Conservation (phyloP, 1,140 invertebrate genomes). For the Sarcophaga peregrina region DNA sequence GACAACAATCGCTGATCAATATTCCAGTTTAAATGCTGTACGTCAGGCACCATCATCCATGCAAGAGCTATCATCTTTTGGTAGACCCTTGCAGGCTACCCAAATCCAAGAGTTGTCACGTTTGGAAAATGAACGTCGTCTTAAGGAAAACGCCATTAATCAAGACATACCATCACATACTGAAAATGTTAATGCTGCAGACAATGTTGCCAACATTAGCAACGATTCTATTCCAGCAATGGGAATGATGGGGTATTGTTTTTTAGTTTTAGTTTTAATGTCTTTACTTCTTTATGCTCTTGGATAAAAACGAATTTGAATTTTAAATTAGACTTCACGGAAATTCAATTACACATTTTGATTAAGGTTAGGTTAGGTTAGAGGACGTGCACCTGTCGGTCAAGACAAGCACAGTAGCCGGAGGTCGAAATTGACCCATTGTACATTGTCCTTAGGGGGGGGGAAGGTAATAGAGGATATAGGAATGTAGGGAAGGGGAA, state of each 20-base stretch:
- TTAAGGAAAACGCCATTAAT: background rate
- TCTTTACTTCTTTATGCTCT: background rate
- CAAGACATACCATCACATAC: background rate
- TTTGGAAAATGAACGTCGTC: background rate
- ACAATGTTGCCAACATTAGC: background rate
- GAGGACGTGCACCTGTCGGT: no score
- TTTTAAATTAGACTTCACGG: no score
- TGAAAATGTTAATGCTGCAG: background rate
- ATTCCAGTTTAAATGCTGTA: background rate
- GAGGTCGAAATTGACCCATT: no score
- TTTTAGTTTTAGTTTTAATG: background rate
- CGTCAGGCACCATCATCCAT: constrained; percentile 2
- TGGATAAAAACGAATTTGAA: background rate
- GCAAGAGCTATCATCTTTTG: background rate
- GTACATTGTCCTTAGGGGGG: no score
- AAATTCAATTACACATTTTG: no score
- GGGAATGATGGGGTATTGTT: background rate
- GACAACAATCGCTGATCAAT: background rate
- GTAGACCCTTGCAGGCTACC: background rate
- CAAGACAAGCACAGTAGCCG: no score
- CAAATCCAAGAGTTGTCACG: background rate
- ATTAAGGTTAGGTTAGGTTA: no score
- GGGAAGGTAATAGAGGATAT: no score
- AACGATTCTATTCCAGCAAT: background rate
- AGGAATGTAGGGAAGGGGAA: no score